A percentile compares a stretch with the other conserved stretches of the same genome.
Conservation (phyloP, 2,888 invertebrate genomes). For the Pachydiplax longipennis region DNA sequence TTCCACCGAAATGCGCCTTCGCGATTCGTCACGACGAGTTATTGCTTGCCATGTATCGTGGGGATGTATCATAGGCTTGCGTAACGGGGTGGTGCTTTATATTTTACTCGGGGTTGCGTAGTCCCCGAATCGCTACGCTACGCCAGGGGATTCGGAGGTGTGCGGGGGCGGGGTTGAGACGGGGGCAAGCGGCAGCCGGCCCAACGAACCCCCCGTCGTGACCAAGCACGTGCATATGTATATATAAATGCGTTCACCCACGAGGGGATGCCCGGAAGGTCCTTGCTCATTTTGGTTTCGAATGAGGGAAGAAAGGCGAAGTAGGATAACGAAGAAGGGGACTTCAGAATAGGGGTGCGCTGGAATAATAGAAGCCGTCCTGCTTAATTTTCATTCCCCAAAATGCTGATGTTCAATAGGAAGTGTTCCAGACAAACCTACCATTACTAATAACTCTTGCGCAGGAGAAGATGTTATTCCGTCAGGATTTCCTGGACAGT, state of each 20-base stretch:
- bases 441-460: too few species aligned
- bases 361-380: too few species aligned
- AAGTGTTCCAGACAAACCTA: too few species aligned
- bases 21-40: background rate
- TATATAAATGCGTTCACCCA: background rate
- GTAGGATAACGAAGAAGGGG: too few species aligned
- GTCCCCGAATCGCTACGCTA: background rate
- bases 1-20: background rate
- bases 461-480: too few species aligned
- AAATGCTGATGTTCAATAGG: too few species aligned
- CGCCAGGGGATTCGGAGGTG: background rate
- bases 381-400: too few species aligned
- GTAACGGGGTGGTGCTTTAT: background rate
- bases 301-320: background rate
- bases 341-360: too few species aligned
- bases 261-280: background rate
- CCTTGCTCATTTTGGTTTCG: background rate
- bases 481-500: too few species aligned
- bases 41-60: background rate
- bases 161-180: background rate
- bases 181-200: constrained; percentile 1
- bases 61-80: background rate
- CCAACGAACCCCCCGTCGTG: background rate
- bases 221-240: background rate
- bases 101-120: background rate